Percentiles rank a stretch among this genome's conserved stretches.
Evolutionary conservation across 2,797 vertebrate species (phyloP).

Genomic region (Melanotaenia pygmaea): DNA sequence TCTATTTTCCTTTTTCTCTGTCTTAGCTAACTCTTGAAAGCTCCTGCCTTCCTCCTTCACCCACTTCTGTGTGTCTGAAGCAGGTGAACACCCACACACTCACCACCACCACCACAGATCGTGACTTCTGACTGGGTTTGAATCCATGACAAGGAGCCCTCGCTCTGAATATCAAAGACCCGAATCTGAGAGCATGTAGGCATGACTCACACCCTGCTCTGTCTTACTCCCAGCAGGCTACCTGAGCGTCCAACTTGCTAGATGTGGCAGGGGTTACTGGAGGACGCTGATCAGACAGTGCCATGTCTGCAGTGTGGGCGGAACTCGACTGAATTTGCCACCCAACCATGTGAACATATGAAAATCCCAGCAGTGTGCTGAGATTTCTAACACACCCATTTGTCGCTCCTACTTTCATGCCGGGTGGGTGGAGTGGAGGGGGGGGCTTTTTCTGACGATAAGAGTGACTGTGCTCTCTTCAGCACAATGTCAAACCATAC

Average conservation of each 20-base stretch:
- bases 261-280: slow-evolving; percentile 49
- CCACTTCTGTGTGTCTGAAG: slow-evolving; percentile 65
- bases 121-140: slow-evolving; percentile 66
- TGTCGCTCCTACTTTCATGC: slow-evolving; percentile 61
- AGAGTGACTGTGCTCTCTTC: slow-evolving; percentile 63
- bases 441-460: slow-evolving; percentile 66
- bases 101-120: slow-evolving; percentile 54
- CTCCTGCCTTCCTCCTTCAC: slow-evolving; percentile 45
- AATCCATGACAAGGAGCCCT: slow-evolving; percentile 73
- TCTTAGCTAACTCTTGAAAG: slow-evolving; percentile 65
- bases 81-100: slow-evolving; percentile 76
- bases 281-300: slow-evolving; percentile 56
- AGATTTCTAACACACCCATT: slow-evolving; percentile 63
- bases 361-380: slow-evolving; percentile 57
- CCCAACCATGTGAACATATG: slow-evolving; percentile 59
- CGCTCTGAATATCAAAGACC: slow-evolving; percentile 78
- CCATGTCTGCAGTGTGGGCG: slow-evolving; percentile 44
- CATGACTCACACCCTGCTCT: slow-evolving; percentile 68
- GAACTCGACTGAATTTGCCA: slow-evolving; percentile 50
- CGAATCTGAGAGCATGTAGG: slow-evolving; percentile 66
- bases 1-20: slow-evolving; percentile 39
- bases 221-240: slow-evolving; percentile 63
- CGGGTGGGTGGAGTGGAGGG: slow-evolving; percentile 24
- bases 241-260: slow-evolving; percentile 49
- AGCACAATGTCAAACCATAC: slow-evolving; percentile 66